Base-by-base conservation (phyloP, 2,797 vertebrate genomes). In the Buphagus erythrorhynchus region DNA sequence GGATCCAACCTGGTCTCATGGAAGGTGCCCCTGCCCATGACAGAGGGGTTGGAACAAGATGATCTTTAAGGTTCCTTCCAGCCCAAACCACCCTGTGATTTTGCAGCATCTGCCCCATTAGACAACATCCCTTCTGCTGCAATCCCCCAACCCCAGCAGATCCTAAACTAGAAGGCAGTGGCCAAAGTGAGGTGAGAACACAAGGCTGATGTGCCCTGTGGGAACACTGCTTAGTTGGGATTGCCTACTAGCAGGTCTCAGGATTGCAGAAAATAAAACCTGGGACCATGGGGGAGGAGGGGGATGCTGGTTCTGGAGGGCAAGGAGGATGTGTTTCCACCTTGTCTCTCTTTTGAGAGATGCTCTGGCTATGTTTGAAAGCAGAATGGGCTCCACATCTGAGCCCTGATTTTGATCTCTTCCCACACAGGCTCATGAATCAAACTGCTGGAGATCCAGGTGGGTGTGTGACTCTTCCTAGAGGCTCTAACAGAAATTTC, bases 181-280 rank as follows among this genome's bases (percentile, higher is more conserved):
- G 65, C 12, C 1, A 0, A 38, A 69, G 31, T 15, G 35, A 81
- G 31, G 35, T 25, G 54, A 74, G n/a, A 69, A 26, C 19, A 46
- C 3, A 7, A 90, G 21, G 16, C 0, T 40, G 24, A 22, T 46
- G 58, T 46, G 45, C 12, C 35, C 46, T 0, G 0, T 49, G 35
- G 84, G 46, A 91, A 11, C 1, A 1, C 6, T 42, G 7, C n/a
- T 86, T 52, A 35, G 42, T 68, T 35, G 45, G 54, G 54, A n/a
- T 43, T 73, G 26, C 43, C 46, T 65, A n/a, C 55, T 20, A 33
- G 7, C 46, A 29, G 18, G 6, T 28, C 31, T 57, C 45, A 73
- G 46, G 21, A 57, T 1, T 38, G 26, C 9, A 52, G 31, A 48
- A 63, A 88, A 74, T 57, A n/a, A 10, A 0, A 55, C 36, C 18